Evolutionary conservation across 23 tunicate species (phyloP).

Genomic region (Styela clava): DNA sequence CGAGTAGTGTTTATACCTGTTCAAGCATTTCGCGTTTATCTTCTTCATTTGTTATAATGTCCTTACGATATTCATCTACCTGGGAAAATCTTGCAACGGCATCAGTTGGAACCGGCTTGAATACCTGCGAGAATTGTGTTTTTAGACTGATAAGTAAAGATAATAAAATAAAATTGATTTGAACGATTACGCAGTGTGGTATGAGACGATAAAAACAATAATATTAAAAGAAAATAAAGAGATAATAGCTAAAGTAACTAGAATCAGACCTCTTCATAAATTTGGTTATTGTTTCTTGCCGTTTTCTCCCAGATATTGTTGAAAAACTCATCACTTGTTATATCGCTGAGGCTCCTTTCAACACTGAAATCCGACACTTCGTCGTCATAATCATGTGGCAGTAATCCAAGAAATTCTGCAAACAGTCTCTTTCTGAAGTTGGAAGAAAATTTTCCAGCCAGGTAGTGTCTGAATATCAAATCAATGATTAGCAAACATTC

Average conservation of each 20-base stretch:
- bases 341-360: conserved; percentile 50
- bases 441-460: conserved; percentile 71
- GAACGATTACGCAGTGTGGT: no score
- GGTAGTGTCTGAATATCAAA: conserved; percentile 32
- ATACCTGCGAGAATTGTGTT: background rate
- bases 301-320: conserved; percentile 68
- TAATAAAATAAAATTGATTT: no score
- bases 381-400: conserved; percentile 56
- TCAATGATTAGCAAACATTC: no score
- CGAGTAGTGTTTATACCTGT: background rate
- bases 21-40: background rate
- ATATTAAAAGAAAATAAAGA: no score
- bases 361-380: conserved; percentile 59
- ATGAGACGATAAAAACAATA: no score
- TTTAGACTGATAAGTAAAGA: no score
- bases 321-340: conserved; percentile 64
- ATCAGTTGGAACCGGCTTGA: background rate
- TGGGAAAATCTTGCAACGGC: background rate
- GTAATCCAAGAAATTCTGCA: conserved; percentile 78
- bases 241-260: no score
- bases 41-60: background rate
- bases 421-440: conserved; percentile 64
- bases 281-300: conserved; percentile 69
- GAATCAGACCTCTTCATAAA: conserved; percentile 80
- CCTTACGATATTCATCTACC: background rate